Base-by-base conservation (phyloP, 2,113 vertebrate genomes). In the Phaetusa simplex region DNA sequence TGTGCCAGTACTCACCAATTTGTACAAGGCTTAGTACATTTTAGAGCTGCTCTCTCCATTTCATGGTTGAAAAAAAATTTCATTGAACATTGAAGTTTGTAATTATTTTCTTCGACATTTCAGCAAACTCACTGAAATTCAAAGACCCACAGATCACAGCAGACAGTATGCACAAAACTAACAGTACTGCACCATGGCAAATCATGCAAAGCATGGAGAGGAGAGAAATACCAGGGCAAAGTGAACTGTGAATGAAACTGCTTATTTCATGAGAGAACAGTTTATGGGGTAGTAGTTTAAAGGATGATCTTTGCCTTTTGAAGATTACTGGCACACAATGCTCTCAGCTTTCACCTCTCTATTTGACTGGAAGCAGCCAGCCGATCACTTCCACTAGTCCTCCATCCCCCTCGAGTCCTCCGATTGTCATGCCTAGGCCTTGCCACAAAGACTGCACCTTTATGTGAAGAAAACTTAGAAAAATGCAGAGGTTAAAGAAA, bases 371-470 rank as follows among this genome's bases (percentile, higher is more conserved):
- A 99, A 99, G 99, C 99, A 99, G 99, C 99, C 99, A 99, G 99
- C 99, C 98, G 99, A 99, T 99, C 99, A 99, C 86, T 99, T 99
- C 99, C 99, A 99, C 99, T 99, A 99, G 99, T 99, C 99, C 99
- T 99, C 99, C 99, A 99, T 99, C 99, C 99, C 99, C 99, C 99
- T 99, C 99, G 99, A 99, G 99, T 99, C 99, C 99, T 99, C 99
- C 99, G 99, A 99, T 98, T 99, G 99, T 99, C 99, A 99, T 99
- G 99, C 99, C 99, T 99, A 99, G 99, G 98, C 99, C 99, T 99
- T 99, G 99, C 99, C 99, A 99, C 99, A 99, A 99, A 99, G 99
- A 99, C 99, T 99, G 98, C 99, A 99, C 99, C 99, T 99, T 99
- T 99, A 99, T 99, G 99, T 99, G 99, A 99, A 99, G 99, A 99